phyloP scores from a whole-genome alignment of 35 echinoderm and acorn worm species.

The Chiridota heheva region DNA sequence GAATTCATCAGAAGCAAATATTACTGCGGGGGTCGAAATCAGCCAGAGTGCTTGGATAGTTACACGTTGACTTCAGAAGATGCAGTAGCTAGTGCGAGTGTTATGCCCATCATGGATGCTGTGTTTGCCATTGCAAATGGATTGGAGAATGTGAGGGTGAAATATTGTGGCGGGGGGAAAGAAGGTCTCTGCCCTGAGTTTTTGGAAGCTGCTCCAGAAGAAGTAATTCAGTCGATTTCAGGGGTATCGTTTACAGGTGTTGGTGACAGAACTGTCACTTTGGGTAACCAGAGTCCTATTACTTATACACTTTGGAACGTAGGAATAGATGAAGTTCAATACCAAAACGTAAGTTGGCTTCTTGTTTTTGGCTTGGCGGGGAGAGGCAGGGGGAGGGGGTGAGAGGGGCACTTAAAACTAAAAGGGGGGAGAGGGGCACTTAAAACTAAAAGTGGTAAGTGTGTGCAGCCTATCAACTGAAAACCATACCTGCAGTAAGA shows the following conservation, averaged over 20 bases:
- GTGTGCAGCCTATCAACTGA: too few species aligned
- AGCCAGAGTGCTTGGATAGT: neutral
- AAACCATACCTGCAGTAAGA: too few species aligned
- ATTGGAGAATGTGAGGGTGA: neutral
- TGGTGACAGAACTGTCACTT: neutral
- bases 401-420: too few species aligned
- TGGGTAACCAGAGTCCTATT: too few species aligned
- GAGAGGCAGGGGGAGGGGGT: too few species aligned
- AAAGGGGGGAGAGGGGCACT: too few species aligned
- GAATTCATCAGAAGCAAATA: neutral
- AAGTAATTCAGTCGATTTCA: neutral
- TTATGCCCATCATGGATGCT: neutral
- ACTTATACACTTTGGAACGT: too few species aligned
- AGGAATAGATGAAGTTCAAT: too few species aligned
- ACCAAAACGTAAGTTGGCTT: too few species aligned
- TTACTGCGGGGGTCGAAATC: neutral
- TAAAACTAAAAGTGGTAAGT: too few species aligned
- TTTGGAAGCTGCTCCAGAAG: neutral
- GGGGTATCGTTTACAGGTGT: neutral
- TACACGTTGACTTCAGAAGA: neutral
- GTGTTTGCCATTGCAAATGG: slow-evolving; percentile 23
- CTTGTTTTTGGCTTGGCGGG: too few species aligned
- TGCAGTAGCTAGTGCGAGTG: neutral
- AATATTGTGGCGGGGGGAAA: neutral
- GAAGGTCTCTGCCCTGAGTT: slow-evolving; percentile 6